Evolutionary conservation across 2,888 invertebrate genomes (phyloP).

Genomic region (Cartodere bifasciata): DNA sequence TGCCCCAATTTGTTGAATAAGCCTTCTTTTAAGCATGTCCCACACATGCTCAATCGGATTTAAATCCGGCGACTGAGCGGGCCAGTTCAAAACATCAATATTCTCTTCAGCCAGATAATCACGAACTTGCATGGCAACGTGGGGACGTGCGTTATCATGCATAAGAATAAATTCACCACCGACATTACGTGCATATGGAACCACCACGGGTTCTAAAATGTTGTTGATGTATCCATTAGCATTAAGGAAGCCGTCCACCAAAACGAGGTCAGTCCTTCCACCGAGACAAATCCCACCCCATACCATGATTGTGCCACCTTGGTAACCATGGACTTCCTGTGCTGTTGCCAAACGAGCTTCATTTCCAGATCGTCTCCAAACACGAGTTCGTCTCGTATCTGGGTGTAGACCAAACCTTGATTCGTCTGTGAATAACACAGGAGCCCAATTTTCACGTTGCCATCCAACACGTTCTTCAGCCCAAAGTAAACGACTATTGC

Average conservation of each 20-base stretch:
- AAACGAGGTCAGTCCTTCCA: conserved; percentile 6
- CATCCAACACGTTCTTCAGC: conserved; percentile 3
- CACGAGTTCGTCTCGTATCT: conserved; percentile 9
- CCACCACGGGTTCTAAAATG: conserved; percentile 10
- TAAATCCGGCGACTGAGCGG: conserved; percentile 13
- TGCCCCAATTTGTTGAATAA: too few species aligned
- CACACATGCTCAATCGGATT: conserved; percentile 15
- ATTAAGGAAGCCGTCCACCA: too few species aligned
- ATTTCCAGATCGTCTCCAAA: conserved; percentile 10
- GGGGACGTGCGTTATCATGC: conserved; percentile 14
- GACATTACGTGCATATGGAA: conserved; percentile 9
- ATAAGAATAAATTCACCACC: conserved; percentile 12
- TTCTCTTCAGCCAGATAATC: conserved; percentile 7
- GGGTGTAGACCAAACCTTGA: conserved; percentile 12
- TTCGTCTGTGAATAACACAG: conserved; percentile 13
- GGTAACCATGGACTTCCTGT: conserved; percentile 11
- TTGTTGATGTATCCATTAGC: too few species aligned
- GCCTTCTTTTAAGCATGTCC: conserved; percentile 7
- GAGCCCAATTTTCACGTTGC: conserved; percentile 1
- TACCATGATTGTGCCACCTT: conserved; percentile 12
- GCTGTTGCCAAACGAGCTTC: conserved; percentile 9
- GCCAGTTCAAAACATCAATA: conserved; percentile 10
- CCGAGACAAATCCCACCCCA: conserved; percentile 6
- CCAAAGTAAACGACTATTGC: conserved; percentile 2
- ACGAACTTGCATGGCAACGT: conserved; percentile 6